Conservation (phyloP, 2,888 invertebrate species). For the Teleiodes luculella region DNA sequence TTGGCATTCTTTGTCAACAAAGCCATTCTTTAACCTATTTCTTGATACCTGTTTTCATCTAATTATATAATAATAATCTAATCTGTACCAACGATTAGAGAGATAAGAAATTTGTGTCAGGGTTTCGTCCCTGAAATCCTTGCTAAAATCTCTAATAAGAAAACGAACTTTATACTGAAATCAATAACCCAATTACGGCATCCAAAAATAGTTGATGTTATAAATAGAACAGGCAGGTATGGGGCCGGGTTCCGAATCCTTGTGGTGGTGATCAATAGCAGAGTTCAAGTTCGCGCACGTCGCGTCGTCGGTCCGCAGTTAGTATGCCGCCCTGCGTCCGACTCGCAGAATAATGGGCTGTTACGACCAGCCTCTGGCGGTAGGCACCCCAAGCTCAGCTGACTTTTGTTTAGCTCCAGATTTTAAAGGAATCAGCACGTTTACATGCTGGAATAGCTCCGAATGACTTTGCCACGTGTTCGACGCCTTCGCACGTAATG, state of each 20-base stretch:
- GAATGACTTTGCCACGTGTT: no score
- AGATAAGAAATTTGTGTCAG: no score
- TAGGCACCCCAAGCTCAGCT: slow-evolving; percentile 25
- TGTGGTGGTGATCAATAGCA: slow-evolving; percentile 17
- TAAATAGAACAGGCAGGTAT: neutral
- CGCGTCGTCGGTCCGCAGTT: slow-evolving; percentile 39
- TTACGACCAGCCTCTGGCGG: slow-evolving; percentile 23
- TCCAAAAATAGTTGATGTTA: neutral
- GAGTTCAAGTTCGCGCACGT: slow-evolving; percentile 36
- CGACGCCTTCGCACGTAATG: no score
- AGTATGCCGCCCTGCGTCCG: slow-evolving; percentile 39
- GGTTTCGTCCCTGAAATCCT: no score
- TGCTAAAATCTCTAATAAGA: no score
- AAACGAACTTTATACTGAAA: no score
- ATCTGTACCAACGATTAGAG: no score
- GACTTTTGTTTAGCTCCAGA: slow-evolving; percentile 27
- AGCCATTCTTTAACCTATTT: no score
- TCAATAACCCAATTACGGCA: no score
- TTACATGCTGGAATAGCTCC: neutral
- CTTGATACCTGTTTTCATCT: no score
- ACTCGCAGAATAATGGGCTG: slow-evolving; percentile 29
- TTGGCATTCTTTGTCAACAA: no score
- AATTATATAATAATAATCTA: no score
- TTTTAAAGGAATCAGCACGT: neutral
- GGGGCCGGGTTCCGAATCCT: slow-evolving; percentile 8